A percentile compares a stretch with the other conserved stretches of the same genome.
phyloP scores from a whole-genome alignment of 2,113 vertebrate species.

The Cynocephalus volans region DNA sequence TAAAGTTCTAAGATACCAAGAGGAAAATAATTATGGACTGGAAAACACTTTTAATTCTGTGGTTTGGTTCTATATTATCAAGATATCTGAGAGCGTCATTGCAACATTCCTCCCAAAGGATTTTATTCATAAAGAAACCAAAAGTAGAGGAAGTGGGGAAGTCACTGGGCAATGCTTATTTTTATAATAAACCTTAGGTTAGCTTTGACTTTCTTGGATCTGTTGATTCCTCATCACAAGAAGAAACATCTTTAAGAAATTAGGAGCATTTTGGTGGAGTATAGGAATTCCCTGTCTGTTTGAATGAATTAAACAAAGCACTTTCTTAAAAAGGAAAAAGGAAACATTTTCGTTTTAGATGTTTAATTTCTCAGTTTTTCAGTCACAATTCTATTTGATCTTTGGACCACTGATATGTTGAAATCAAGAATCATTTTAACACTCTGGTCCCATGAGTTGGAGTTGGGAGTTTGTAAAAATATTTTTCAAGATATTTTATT shows the following conservation, averaged over 20 bases:
- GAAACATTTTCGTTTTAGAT: slow-evolving; percentile 84
- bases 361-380: slow-evolving; percentile 86
- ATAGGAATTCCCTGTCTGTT: slow-evolving; percentile 87
- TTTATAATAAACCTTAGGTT: slow-evolving; percentile 85
- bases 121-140: slow-evolving; percentile 87
- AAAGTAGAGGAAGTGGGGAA: slow-evolving; percentile 89
- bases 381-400: slow-evolving; percentile 76
- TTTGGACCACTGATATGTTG: slow-evolving; percentile 56
- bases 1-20: slow-evolving; percentile 79
- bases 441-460: slow-evolving; percentile 61
- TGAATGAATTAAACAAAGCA: slow-evolving; percentile 87
- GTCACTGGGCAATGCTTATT: slow-evolving; percentile 83
- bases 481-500: slow-evolving; percentile 63
- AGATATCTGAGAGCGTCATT: slow-evolving; percentile 83
- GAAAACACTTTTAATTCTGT: slow-evolving; percentile 87
- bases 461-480: slow-evolving; percentile 39
- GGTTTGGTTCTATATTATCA: slow-evolving; percentile 85
- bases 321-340: slow-evolving; percentile 84
- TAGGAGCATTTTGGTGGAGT: slow-evolving; percentile 84
- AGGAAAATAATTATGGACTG: slow-evolving; percentile 76
- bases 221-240: slow-evolving; percentile 83
- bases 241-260: slow-evolving; percentile 90
- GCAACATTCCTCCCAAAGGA: slow-evolving; percentile 85
- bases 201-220: slow-evolving; percentile 86
- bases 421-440: slow-evolving; percentile 74